Percentiles rank a stretch among this genome's conserved stretches.
Conservation (phyloP, 2,797 vertebrate genomes). For the Echiichthys vipera region DNA sequence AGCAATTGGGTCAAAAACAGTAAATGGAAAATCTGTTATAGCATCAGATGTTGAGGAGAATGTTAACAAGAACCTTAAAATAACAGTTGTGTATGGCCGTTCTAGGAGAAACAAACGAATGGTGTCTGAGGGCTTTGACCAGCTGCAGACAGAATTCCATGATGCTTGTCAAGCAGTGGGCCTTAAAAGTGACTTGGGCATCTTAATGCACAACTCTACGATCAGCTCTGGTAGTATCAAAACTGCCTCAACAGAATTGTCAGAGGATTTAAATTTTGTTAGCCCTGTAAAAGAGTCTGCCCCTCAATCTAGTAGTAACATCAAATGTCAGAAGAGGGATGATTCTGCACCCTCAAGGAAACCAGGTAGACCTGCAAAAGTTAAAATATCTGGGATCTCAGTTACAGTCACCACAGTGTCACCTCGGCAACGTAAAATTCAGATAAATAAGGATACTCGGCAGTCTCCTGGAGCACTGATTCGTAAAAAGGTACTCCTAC, state of each 20-base stretch:
- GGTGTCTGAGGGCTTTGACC: slow-evolving; percentile 88
- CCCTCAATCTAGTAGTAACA: slow-evolving; percentile 83
- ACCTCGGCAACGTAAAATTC: slow-evolving; percentile 91
- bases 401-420: slow-evolving; percentile 91
- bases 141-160: slow-evolving; percentile 76
- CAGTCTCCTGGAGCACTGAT: slow-evolving; percentile 53
- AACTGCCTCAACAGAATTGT: slow-evolving; percentile 60
- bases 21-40: slow-evolving; percentile 61
- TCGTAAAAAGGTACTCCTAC: slow-evolving; percentile 56
- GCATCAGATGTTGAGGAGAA: slow-evolving; percentile 72
- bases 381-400: slow-evolving; percentile 95
- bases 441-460: slow-evolving; percentile 85
- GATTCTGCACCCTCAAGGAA: slow-evolving; percentile 86
- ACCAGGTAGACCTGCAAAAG: slow-evolving; percentile 94
- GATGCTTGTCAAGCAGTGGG: slow-evolving; percentile 67
- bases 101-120: slow-evolving; percentile 92
- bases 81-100: slow-evolving; percentile 93
- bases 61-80: slow-evolving; percentile 90
- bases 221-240: slow-evolving; percentile 48
- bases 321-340: slow-evolving; percentile 85
- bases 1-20: slow-evolving; percentile 55
- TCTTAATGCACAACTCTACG: slow-evolving; percentile 58
- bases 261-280: slow-evolving; percentile 82
- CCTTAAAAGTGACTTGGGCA: slow-evolving; percentile 52
- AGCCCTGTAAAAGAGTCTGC: slow-evolving; percentile 84